phyloP scores from a whole-genome alignment of 2,888 invertebrate genomes.

The Noctua janthina region DNA sequence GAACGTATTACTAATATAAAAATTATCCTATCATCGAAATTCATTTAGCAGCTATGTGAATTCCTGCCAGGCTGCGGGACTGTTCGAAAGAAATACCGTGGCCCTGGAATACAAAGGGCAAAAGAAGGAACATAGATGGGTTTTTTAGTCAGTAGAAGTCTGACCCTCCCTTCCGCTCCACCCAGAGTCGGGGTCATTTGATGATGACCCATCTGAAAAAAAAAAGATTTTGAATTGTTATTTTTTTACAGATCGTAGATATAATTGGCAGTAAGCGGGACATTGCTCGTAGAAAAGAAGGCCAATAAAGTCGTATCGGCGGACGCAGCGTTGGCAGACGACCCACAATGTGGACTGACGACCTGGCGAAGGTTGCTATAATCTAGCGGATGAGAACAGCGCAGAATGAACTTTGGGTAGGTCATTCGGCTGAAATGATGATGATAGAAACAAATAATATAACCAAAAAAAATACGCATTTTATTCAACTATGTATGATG shows the following conservation, averaged over 20 bases:
- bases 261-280: neutral
- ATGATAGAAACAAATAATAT: neutral
- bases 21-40: neutral
- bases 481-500: conserved; percentile 37
- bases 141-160: too few species aligned
- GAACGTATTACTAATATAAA: neutral
- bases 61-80: too few species aligned
- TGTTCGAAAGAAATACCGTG: too few species aligned
- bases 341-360: neutral
- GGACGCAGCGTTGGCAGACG: neutral
- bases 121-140: too few species aligned
- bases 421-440: neutral
- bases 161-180: too few species aligned
- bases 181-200: too few species aligned
- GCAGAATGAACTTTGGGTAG: neutral
- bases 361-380: neutral
- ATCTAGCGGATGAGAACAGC: neutral
- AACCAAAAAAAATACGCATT: conserved; percentile 13
- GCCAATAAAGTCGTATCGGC: neutral
- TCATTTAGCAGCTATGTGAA: neutral
- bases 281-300: neutral
- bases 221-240: too few species aligned
- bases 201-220: too few species aligned
- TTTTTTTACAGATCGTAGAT: too few species aligned
- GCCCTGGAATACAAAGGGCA: too few species aligned